A percentile compares a stretch with the other conserved stretches of the same genome.
These are phyloP conservation scores for Camponotus fellah DNA, from an alignment of 2,888 invertebrate genomes.

Conservation along the genomic window DNA sequence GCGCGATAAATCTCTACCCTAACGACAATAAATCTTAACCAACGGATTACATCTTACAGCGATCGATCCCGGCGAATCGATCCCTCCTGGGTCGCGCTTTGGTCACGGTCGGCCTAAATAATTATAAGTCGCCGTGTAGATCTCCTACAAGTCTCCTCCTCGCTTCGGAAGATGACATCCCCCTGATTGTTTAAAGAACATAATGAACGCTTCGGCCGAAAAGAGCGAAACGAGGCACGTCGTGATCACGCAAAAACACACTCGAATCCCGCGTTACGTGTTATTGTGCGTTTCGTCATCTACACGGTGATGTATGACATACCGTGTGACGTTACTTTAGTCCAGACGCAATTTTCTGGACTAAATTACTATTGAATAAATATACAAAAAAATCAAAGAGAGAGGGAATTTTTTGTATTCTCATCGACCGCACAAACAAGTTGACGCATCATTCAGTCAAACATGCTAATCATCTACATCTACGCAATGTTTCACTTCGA, in stretches of 20 bases:
- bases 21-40: slow-evolving; percentile 9
- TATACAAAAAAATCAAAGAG: background rate
- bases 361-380: background rate
- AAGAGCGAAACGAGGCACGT: slow-evolving; percentile 43
- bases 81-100: slow-evolving; percentile 12
- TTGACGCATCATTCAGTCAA: background rate
- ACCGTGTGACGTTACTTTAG: background rate
- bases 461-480: background rate
- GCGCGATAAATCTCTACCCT: background rate
- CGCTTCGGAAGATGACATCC: background rate
- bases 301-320: background rate
- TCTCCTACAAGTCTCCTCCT: background rate
- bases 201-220: slow-evolving; percentile 2
- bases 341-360: background rate
- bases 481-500: background rate
- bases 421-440: background rate
- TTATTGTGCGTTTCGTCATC: slow-evolving; percentile 32
- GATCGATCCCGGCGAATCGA: slow-evolving; percentile 9
- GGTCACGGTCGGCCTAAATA: slow-evolving; percentile 5
- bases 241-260: slow-evolving; percentile 1
- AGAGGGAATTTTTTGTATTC: background rate
- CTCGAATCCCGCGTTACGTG: background rate
- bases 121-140: background rate
- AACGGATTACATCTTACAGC: background rate
- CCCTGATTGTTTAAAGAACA: background rate